phyloP scores from a whole-genome alignment of 1,140 invertebrate genomes.

The Oryctes rhinoceros region DNA sequence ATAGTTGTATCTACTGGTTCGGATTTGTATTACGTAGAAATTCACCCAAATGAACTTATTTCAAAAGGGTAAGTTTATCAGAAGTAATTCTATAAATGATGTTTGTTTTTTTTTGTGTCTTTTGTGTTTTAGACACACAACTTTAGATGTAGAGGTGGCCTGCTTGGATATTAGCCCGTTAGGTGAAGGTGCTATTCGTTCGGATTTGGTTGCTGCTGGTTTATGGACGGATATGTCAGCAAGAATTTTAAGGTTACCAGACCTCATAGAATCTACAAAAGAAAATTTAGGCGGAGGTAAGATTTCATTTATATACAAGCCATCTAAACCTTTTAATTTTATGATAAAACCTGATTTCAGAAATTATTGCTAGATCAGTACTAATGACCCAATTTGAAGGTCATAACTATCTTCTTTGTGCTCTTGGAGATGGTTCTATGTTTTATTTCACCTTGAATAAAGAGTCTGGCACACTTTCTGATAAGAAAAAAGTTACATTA shows the following conservation, averaged over 20 bases:
- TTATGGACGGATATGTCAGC: slow-evolving; percentile 98
- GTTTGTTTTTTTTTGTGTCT: slow-evolving; percentile 28
- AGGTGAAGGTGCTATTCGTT: slow-evolving; percentile 67
- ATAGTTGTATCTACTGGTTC: slow-evolving; percentile 90
- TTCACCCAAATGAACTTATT: slow-evolving; percentile 72
- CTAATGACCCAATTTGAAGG: slow-evolving; percentile 94
- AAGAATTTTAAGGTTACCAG: slow-evolving; percentile 81
- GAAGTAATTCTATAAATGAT: background rate
- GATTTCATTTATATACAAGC: slow-evolving; percentile 37
- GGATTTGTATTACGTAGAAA: slow-evolving; percentile 88
- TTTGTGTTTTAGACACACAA: slow-evolving; percentile 65
- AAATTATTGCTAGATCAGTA: slow-evolving; percentile 96
- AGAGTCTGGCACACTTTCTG: slow-evolving; percentile 74
- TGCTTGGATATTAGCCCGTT: slow-evolving; percentile 94
- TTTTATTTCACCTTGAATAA: slow-evolving; percentile 92
- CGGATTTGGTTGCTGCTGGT: slow-evolving; percentile 88
- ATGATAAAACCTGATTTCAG: slow-evolving; percentile 61
- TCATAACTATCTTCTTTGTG: slow-evolving; percentile 89
- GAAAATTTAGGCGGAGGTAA: slow-evolving; percentile 87
- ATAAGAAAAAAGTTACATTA: slow-evolving; percentile 92
- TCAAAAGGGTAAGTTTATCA: slow-evolving; percentile 66
- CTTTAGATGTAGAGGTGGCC: slow-evolving; percentile 92
- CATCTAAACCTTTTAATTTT: too few species aligned
- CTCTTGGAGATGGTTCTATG: slow-evolving; percentile 96
- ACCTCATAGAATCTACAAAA: slow-evolving; percentile 79